Conservation (phyloP, 2,797 vertebrate species). For the Hoplostethus mediterraneus region DNA sequence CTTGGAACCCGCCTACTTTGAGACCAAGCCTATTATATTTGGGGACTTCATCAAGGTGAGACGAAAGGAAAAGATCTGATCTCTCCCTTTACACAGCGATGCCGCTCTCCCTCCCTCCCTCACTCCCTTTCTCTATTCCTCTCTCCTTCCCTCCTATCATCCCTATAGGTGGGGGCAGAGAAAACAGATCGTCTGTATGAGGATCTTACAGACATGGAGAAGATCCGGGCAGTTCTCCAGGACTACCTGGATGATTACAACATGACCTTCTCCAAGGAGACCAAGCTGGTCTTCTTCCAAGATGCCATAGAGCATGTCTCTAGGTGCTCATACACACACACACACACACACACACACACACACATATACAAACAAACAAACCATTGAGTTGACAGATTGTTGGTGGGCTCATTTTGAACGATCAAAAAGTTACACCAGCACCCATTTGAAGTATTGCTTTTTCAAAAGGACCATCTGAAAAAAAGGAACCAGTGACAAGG, state of each 20-base stretch:
- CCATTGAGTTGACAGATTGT: background rate
- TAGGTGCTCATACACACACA: slow-evolving; percentile 76
- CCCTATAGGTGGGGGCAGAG: slow-evolving; percentile 79
- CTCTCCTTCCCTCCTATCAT: background rate
- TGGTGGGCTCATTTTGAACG: background rate
- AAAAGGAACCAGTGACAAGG: no score
- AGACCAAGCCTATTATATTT: slow-evolving; percentile 88
- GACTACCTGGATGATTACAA: slow-evolving; percentile 92
- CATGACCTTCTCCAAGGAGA: slow-evolving; percentile 87
- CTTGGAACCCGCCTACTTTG: slow-evolving; percentile 85
- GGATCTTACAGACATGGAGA: slow-evolving; percentile 86
- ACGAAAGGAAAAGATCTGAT: background rate
- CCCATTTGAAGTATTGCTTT: background rate
- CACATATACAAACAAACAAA: no score
- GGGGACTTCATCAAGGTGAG: slow-evolving; percentile 89
- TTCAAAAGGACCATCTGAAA: background rate
- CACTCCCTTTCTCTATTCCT: background rate
- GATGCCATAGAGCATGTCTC: slow-evolving; percentile 91
- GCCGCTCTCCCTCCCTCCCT: background rate
- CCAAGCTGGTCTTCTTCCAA: slow-evolving; percentile 91
- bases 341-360: no score
- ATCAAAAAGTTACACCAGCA: background rate
- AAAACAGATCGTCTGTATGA: slow-evolving; percentile 85
- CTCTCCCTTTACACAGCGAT: background rate
- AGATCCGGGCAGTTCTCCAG: slow-evolving; percentile 86